phyloP scores from a whole-genome alignment of 1,140 invertebrate genomes.

The Vanessa tameamea region DNA sequence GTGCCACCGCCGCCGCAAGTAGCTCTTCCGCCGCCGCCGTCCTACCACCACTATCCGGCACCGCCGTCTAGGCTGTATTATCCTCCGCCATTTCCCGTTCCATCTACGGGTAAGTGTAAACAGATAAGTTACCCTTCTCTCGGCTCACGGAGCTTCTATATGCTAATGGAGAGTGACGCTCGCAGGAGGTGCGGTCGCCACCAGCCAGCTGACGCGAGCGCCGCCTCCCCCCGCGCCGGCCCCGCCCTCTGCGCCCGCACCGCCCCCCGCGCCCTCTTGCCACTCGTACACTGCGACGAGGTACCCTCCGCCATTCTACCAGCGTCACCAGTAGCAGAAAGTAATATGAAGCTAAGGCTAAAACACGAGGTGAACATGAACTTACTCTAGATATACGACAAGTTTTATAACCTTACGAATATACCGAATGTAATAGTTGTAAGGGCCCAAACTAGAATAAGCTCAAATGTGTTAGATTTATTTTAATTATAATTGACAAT shows the following conservation, averaged over 20 bases:
- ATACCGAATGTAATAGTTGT: neutral
- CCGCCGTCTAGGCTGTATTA: neutral
- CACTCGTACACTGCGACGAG: conserved; percentile 3
- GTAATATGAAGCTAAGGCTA: too few species aligned
- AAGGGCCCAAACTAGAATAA: conserved; percentile 2
- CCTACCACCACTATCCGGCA: conserved; percentile 5
- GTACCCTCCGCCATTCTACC: conserved; percentile 21
- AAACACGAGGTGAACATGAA: too few species aligned
- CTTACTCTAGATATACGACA: too few species aligned
- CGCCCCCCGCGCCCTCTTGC: neutral
- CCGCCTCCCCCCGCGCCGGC: conserved; percentile 7
- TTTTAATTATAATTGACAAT: neutral
- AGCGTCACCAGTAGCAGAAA: conserved; percentile 5
- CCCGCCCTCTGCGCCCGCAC: neutral
- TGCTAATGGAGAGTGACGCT: neutral
- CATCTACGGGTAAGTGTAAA: neutral
- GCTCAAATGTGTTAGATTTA: neutral
- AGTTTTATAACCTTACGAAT: too few species aligned
- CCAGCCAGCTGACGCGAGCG: neutral
- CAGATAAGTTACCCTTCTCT: neutral
- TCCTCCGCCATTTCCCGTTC: neutral
- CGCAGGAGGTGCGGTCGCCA: neutral
- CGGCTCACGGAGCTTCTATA: neutral
- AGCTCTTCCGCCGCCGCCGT: neutral
- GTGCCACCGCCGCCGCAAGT: neutral